Conservation (phyloP, 2,113 vertebrate genomes). For the Gobiocypris rarus region DNA sequence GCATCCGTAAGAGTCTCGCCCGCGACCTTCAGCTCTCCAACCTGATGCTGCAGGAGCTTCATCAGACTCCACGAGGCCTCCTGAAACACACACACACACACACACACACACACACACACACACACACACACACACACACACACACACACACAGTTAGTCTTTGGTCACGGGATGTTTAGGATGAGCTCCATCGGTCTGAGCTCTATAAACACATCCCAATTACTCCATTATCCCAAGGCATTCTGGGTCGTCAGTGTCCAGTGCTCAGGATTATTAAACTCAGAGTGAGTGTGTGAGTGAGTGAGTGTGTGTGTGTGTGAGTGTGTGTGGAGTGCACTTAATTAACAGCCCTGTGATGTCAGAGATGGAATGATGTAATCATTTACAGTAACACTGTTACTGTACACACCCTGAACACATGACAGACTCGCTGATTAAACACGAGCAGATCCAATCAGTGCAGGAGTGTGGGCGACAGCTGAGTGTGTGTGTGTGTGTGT, state of each 20-base stretch:
- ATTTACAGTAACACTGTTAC: no score
- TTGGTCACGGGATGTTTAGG: no score
- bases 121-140: no score
- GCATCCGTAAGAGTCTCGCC: conserved; percentile 47
- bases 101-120: no score
- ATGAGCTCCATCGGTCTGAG: neutral
- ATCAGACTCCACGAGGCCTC: conserved; percentile 66
- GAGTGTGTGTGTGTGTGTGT: neutral
- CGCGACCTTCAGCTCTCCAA: conserved; percentile 78
- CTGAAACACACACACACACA: conserved; percentile 53
- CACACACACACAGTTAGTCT: no score
- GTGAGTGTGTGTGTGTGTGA: no score
- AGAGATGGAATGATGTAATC: no score
- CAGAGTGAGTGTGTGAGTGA: no score
- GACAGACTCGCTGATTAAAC: neutral
- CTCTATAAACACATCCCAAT: neutral
- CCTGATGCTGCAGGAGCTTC: conserved; percentile 81
- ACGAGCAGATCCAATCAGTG: neutral
- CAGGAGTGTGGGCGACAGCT: neutral
- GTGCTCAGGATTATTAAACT: neutral
- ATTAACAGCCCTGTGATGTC: no score
- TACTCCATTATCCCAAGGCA: neutral
- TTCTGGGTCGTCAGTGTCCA: neutral
- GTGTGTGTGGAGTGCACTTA: no score
- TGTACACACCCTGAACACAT: no score